Base-by-base conservation (phyloP, 2,113 vertebrate genomes). In the Scopus umbretta region DNA sequence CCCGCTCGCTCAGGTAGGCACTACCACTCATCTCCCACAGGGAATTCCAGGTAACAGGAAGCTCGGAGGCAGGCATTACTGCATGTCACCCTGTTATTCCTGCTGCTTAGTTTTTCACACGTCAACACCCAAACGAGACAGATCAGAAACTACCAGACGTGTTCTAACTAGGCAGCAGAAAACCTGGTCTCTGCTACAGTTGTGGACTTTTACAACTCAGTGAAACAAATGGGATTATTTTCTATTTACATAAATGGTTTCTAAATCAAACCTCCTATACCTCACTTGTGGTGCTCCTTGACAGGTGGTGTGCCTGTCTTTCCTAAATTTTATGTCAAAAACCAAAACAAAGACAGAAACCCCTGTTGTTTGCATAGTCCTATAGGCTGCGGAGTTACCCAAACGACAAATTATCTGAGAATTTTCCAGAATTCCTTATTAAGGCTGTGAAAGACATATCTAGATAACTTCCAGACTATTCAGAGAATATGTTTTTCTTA, bases 401-500 rank as follows among this genome's bases (percentile, higher is more conserved):
- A 89, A 88, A 67, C 17, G 8, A 66, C 47, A 45, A 73, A 26
- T 82, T 36, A 55, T 10, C 34, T 42, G 14, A 30, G 38, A 34
- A 40, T 70, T 65, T 80, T 89, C 76, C 23, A 79, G 20, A 45
- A 84, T 49, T 86, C 88, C 53, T 40, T 43, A 38, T 38, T 18
- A 40, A 91, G 13, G 10, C 67, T 74, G 47, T 22, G 49, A 80
- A 91, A 73, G 36, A 56, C 21, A 38, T 8, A 27, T 20, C 38
- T 16, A 53, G 45, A 8, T 22, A 53, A 59, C 56, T 68, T 56
- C 61, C 61, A 78, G 27, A 9, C 62, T 52, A 38, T 26, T 62
- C 63, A 42, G 27, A 76, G 45, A 93, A 85, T 5, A 0, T 10
- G 8, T 42, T 76, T 74, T 72, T 63, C 98, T 98, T 94, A 99